Base-by-base conservation (phyloP, 2,113 vertebrate species). In the Vanacampus margaritifer region DNA sequence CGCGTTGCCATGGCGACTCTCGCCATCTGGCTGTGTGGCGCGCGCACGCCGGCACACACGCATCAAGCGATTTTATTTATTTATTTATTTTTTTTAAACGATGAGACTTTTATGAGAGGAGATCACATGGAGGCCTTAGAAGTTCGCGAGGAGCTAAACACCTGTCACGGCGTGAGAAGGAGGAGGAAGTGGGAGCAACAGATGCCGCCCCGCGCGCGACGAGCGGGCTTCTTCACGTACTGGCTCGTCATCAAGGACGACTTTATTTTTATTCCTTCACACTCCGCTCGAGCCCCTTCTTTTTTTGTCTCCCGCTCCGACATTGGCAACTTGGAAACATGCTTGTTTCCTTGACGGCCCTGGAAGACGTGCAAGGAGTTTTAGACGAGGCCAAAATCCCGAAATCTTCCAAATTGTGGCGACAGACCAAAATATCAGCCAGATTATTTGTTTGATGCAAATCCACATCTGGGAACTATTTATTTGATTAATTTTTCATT, bases 1-100 rank as follows among this genome's bases (percentile, higher is more conserved):
- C 64, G 86, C 32, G 64, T 90, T 89, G 84, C 88, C 88, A 90
- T 90, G 82, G 80, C 66, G 84, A 90, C 83, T 79, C 80, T 75
- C 83, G 89, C 87, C 86, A 89, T 86, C 82, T 88, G 87, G 86
- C 81, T 75, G 41, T 72, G 3, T 26, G 9, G 19, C 21, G 11
- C 57, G n/a, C n/a, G 23, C 76, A 65, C 36, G 10, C 32, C 28
- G 32, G 62, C 64, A 45, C 67, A 12, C 24, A 32, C 28, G 60
- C 64, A 69, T 69, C 67, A 53, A 59, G 65, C 35, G 41, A 66
- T 37, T n/a, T 6, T 36, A 17, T 37, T 7, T 37, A 36, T 61
- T 8, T 37, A 21, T 23, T 41, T 12, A 23, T 59, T 17, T 59
- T 16, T 62, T 41, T 23, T 39, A 56, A 56, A 56, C 24, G 26